A percentile compares a stretch with the other conserved stretches of the same genome.
These are phyloP conservation scores for Neelides sp. DNA, from an alignment of 1,140 invertebrate species.

Conservation along the genomic window DNA sequence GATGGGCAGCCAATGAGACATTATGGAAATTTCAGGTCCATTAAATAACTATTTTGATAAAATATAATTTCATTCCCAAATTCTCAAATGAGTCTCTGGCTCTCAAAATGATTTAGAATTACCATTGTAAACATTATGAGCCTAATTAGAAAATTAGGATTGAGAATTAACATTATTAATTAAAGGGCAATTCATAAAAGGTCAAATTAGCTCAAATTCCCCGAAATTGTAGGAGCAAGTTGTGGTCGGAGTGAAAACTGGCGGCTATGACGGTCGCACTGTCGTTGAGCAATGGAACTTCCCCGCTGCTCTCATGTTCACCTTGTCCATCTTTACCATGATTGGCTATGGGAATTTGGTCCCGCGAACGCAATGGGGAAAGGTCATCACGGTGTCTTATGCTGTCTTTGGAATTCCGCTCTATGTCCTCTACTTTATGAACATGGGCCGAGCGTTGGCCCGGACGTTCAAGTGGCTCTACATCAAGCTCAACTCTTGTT, in stretches of 20 bases:
- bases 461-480: constrained; percentile 65
- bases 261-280: constrained; percentile 64
- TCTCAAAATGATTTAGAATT: no score
- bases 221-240: constrained; percentile 47
- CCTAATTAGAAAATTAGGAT: no score
- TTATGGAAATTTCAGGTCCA: constrained; percentile 49
- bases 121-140: no score
- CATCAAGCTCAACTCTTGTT: constrained; percentile 45
- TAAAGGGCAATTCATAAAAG: background rate
- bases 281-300: constrained; percentile 65
- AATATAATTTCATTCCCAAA: background rate
- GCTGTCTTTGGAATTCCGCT: constrained; percentile 89
- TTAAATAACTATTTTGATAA: background rate
- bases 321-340: constrained; percentile 76
- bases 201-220: background rate
- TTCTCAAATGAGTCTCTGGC: background rate
- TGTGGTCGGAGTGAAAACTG: constrained; percentile 50
- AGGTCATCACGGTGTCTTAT: constrained; percentile 82
- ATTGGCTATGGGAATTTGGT: constrained; percentile 91
- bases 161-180: background rate
- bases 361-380: constrained; percentile 78
- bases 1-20: constrained; percentile 47
- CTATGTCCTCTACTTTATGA: constrained; percentile 76
- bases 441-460: constrained; percentile 72
- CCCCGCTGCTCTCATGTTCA: constrained; percentile 74